These are phyloP conservation scores for Pomacea maculata DNA, from an alignment of 1,140 invertebrate species.

Conservation along the genomic window DNA sequence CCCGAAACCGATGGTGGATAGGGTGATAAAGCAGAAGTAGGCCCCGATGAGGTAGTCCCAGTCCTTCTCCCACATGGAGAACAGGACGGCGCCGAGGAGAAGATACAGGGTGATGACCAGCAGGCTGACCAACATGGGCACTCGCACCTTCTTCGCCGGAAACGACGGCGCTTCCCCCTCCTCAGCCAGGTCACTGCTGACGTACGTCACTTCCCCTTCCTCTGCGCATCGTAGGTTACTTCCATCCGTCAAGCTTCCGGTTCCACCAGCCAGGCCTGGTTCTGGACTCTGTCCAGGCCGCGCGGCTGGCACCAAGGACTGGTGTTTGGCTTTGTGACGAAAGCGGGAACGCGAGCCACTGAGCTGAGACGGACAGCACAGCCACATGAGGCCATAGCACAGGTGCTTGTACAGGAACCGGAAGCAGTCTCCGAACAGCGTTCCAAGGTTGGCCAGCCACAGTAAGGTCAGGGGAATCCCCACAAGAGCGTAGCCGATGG, in stretches of 20 bases:
- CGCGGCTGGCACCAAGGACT: background rate
- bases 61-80: slow-evolving; percentile 69
- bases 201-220: background rate
- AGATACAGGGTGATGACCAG: slow-evolving; percentile 62
- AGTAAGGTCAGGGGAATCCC: slow-evolving; percentile 97
- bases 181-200: background rate
- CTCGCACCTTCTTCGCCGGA: slow-evolving; percentile 40
- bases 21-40: slow-evolving; percentile 79
- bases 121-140: slow-evolving; percentile 62
- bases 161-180: background rate
- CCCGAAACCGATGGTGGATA: slow-evolving; percentile 84
- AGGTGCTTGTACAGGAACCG: slow-evolving; percentile 91
- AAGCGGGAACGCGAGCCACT: background rate
- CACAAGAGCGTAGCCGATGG: slow-evolving; percentile 93
- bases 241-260: background rate
- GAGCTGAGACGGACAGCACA: background rate
- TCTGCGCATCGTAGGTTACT: background rate
- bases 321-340: background rate
- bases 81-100: slow-evolving; percentile 60
- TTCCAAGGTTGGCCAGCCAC: slow-evolving; percentile 91
- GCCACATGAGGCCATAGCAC: slow-evolving; percentile 69
- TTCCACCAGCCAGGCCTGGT: background rate
- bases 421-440: slow-evolving; percentile 94
- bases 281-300: too few species aligned
- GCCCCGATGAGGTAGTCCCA: slow-evolving; percentile 92